Base-by-base conservation (phyloP, 2,113 vertebrate species). In the Notechis scutatus region DNA sequence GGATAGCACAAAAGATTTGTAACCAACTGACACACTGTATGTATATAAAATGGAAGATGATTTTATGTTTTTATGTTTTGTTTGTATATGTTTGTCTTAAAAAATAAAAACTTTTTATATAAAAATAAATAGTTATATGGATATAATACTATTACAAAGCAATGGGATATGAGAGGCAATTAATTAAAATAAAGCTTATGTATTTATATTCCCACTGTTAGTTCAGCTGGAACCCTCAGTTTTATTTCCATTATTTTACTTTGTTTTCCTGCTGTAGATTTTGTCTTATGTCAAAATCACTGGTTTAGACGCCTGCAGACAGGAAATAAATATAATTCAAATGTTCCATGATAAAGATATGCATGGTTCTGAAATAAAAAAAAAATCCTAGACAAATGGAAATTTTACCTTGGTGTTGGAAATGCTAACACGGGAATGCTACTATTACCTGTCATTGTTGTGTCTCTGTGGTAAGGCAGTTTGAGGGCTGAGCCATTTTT, bases 321-420 rank as follows among this genome's bases (percentile, higher is more conserved):
- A 91, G 85, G 57, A 87, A 92, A 88, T 85, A 88, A 86, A 94
- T 91, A 95, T 91, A 93, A 93, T 93, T 92, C 59, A 81, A 26
- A 93, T 89, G 69, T 11, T 93, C 7, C 26, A 81, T 86, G 90
- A 50, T 74, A 89, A 55, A 57, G 39, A 85, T 47, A 86, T 26
- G 92, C 45, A 29, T 87, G 52, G 54, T 34, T 55, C 29, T 91
- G 90, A 85, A 55, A 29, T 26, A 11, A 85, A 29, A 90, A 56
- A 56, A 90, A 87, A 54, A 81, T 64, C 59, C 93, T 85, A 54
- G 88, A 45, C 87, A 0, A 8, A 57, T 42, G 2, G 50, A 89
- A 93, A 90, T 54, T 69, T 89, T 55, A 26, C 21, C 26, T 69
- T 45, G 89, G 69, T 90, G 11, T 20, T 90, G 42, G 11, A 42